Evolutionary conservation across 2,888 invertebrate genomes (phyloP).

Genomic region (Acanthosepion lycidas): DNA sequence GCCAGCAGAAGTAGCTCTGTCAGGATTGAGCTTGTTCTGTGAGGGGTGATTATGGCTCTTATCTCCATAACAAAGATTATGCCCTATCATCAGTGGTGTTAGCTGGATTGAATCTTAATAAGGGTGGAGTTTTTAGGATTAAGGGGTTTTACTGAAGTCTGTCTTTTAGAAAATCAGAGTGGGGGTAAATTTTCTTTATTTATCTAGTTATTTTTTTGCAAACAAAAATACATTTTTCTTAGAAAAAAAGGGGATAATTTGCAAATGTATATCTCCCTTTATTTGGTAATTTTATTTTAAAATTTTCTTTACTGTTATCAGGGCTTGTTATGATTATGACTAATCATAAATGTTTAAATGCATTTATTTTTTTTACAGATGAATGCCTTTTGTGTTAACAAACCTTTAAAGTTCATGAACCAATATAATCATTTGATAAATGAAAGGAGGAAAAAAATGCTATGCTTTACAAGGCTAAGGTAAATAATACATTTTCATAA

Average conservation of each 20-base stretch:
- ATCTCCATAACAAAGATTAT: neutral
- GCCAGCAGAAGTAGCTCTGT: neutral
- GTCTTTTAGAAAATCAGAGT: neutral
- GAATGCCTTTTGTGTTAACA: too few relatives aligned
- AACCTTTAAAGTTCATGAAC: too few relatives aligned
- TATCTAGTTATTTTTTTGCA: neutral
- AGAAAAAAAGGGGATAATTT: neutral
- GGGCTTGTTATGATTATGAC: too few relatives aligned
- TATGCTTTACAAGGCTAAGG: too few relatives aligned
- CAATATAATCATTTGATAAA: too few relatives aligned
- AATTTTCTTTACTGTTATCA: neutral
- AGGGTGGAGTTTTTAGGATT: neutral
- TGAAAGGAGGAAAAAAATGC: too few relatives aligned
- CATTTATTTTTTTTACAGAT: too few relatives aligned
- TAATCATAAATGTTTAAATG: too few relatives aligned
- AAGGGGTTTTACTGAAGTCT: neutral
- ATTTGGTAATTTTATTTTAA: neutral
- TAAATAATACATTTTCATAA: too few relatives aligned
- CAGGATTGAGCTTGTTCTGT: neutral
- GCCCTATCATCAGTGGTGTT: neutral
- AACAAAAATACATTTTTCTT: neutral
- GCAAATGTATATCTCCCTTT: neutral
- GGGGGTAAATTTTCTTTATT: neutral
- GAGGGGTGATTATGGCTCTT: slow-evolving; percentile 7
- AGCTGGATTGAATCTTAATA: neutral